Evolutionary conservation across 2,113 vertebrate species (phyloP).

Genomic region (Penelope pileata): DNA sequence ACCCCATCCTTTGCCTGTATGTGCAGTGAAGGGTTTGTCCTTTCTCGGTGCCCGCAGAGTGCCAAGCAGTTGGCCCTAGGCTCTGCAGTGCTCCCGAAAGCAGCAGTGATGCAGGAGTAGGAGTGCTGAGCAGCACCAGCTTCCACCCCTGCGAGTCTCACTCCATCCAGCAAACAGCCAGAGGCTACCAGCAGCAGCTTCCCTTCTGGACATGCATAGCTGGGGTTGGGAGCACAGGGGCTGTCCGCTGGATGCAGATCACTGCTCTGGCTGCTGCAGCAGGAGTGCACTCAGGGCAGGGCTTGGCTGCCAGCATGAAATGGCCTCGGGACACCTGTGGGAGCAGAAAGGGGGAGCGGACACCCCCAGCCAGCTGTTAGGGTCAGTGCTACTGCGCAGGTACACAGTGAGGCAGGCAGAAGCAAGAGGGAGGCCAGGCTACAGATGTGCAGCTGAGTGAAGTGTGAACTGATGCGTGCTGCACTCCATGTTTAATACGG

Average conservation of each 20-base stretch:
- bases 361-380: neutral
- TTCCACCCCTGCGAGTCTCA: neutral
- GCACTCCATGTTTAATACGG: neutral
- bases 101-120: neutral
- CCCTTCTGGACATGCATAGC: neutral
- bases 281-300: accelerated
- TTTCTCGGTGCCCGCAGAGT: neutral
- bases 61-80: neutral
- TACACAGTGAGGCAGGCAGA: neutral
- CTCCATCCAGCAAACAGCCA: neutral
- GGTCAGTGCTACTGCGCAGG: neutral
- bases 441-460: neutral
- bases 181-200: neutral
- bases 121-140: neutral
- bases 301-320: neutral
- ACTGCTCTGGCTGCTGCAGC: neutral
- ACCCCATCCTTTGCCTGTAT: neutral
- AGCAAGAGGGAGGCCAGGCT: neutral
- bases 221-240: neutral
- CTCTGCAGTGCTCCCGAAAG: neutral
- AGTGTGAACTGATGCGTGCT: neutral
- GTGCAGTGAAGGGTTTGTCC: neutral
- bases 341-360: neutral
- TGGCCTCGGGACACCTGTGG: neutral
- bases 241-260: neutral